phyloP scores from a whole-genome alignment of 53 echinoderm and acorn worm species.

The Echinarachnius parma region DNA sequence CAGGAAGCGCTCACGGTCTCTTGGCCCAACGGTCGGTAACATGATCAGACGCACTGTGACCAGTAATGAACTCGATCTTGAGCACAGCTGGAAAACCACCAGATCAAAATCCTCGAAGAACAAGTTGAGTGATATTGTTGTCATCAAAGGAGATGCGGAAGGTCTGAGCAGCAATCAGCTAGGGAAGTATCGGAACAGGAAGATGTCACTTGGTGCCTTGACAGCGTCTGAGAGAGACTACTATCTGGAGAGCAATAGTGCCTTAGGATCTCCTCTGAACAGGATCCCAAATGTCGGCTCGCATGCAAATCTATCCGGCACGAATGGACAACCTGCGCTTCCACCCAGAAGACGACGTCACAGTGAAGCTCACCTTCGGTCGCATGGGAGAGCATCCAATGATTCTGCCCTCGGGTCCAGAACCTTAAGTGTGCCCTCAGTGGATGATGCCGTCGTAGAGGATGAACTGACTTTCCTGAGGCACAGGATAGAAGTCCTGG shows the following conservation, averaged over 20 bases:
- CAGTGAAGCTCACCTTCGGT: neutral
- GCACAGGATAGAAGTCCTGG: conserved; percentile 37
- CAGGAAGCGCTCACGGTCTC: conserved; percentile 7
- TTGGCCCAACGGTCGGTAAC: conserved; percentile 20
- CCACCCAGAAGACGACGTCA: conserved; percentile 18
- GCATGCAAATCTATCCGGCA: neutral
- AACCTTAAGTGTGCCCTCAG: neutral
- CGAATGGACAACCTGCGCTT: conserved; percentile 5
- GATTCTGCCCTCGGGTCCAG: conserved; percentile 11
- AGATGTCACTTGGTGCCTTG: conserved; percentile 16
- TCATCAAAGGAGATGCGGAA: neutral
- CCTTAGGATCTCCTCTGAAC: conserved; percentile 11
- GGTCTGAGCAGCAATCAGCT: neutral
- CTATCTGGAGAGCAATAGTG: neutral
- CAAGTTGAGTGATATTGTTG: conserved; percentile 28
- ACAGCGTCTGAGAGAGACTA: neutral
- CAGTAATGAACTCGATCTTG: conserved; percentile 20
- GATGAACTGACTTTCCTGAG: conserved; percentile 24
- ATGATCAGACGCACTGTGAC: conserved; percentile 19
- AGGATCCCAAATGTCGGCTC: conserved; percentile 38
- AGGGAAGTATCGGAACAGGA: neutral
- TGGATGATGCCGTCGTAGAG: conserved; percentile 1
- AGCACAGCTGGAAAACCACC: neutral
- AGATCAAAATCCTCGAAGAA: conserved; percentile 12
- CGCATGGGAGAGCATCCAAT: neutral